Evolutionary conservation across 2,888 invertebrate genomes (phyloP).

Genomic region (Pyrgus malvae): DNA sequence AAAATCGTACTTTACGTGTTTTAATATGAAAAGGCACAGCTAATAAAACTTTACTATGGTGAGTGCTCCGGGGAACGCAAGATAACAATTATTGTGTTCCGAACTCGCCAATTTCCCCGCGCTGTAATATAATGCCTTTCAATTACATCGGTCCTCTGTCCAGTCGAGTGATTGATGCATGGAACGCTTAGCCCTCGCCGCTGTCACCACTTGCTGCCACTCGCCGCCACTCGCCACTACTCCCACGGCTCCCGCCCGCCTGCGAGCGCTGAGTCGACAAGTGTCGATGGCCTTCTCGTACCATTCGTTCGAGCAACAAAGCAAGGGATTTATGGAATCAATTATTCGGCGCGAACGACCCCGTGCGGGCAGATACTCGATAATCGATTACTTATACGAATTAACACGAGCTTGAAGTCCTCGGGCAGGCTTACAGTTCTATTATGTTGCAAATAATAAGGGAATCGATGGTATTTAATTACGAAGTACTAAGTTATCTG

Average conservation of each 20-base stretch:
- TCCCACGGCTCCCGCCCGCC: no score
- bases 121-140: background rate
- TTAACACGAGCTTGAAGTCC: background rate
- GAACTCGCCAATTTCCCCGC: background rate
- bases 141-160: background rate
- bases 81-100: background rate
- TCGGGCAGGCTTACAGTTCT: background rate
- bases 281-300: background rate
- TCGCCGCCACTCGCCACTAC: background rate
- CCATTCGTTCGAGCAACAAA: background rate
- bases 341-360: background rate
- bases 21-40: no score
- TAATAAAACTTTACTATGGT: no score
- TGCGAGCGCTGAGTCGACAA: background rate
- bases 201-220: background rate
- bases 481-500: slow-evolving; percentile 8
- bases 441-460: slow-evolving; percentile 3
- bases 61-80: background rate
- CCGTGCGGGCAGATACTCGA: background rate
- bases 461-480: slow-evolving; percentile 13
- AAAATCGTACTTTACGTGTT: no score
- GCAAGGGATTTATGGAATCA: background rate
- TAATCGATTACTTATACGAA: background rate
- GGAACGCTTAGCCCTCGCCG: background rate
- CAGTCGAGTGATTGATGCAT: background rate